Base-by-base conservation (phyloP, 2,888 invertebrate genomes). In the Steinernema carpocapsae region DNA sequence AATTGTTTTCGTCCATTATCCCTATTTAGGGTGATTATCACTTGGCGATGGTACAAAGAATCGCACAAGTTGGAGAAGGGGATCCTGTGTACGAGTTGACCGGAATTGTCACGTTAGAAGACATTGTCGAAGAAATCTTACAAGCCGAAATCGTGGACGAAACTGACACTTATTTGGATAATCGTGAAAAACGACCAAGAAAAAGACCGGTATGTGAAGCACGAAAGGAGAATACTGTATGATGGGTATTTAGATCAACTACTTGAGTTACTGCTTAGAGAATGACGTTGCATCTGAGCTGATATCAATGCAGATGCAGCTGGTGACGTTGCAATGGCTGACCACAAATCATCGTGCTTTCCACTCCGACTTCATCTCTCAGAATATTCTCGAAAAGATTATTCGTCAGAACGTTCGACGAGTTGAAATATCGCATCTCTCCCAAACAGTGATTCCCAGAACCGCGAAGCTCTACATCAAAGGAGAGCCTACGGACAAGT, bases 141-240 rank as follows among this genome's bases (percentile, higher is more conserved):
- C 80, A 80, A 88, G 93, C 95, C 0, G 97, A 99, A 90, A 99
- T 99, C 83, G 93, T 95, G 81, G 97, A 99, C 88, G 97, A 97
- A 89, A 97, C 96, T 0, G 97, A 97, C 88, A 94, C 95, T 0
- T n/a, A n/a, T n/a, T n/a, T n/a, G n/a, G n/a, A n/a, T n/a, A n/a
- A n/a, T n/a, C n/a, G n/a, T n/a, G n/a, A n/a, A n/a, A n/a, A n/a
- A n/a, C n/a, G n/a, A n/a, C n/a, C n/a, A n/a, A n/a, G n/a, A n/a
- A n/a, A n/a, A n/a, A n/a, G n/a, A n/a, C n/a, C n/a, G n/a, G n/a
- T n/a, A n/a, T n/a, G n/a, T n/a, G n/a, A n/a, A n/a, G n/a, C n/a
- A n/a, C n/a, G n/a, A n/a, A n/a, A n/a, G n/a, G n/a, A n/a, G n/a
- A n/a, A n/a, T n/a, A n/a, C n/a, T n/a, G n/a, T n/a, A n/a, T n/a